phyloP scores from a whole-genome alignment of 2,797 vertebrate genomes.

The Ceryle rudis region DNA sequence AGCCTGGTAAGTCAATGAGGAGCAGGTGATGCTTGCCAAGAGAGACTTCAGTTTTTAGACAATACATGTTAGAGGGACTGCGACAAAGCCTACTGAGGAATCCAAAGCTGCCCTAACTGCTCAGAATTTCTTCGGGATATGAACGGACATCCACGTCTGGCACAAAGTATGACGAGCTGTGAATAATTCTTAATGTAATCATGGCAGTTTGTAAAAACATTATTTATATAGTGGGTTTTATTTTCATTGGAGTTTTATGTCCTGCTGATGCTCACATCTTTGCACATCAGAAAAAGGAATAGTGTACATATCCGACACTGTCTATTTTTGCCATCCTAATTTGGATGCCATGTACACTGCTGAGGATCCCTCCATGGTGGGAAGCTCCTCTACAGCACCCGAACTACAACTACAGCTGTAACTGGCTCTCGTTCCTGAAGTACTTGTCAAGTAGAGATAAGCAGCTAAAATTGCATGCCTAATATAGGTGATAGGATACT shows the following conservation, averaged over 20 bases:
- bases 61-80: not conserved
- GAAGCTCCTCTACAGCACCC: not conserved
- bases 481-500: not conserved
- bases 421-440: not conserved
- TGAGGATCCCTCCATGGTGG: not conserved
- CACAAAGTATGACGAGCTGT: not conserved
- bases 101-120: not conserved
- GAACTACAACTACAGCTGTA: not conserved
- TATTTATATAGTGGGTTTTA: not conserved
- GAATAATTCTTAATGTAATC: not conserved
- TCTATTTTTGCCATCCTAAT: not conserved
- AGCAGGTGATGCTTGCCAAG: not conserved
- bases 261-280: not conserved
- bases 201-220: not conserved
- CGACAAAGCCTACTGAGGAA: not conserved
- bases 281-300: not conserved
- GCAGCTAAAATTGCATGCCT: not conserved
- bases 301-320: not conserved
- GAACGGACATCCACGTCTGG: fast-evolving
- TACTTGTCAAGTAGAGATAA: not conserved
- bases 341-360: not conserved
- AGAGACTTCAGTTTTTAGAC: not conserved
- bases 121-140: not conserved
- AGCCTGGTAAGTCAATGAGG: not conserved
- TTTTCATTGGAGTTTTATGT: not conserved